Conservation (phyloP, 2,113 vertebrate species). For the Scartelaos histophorus region DNA sequence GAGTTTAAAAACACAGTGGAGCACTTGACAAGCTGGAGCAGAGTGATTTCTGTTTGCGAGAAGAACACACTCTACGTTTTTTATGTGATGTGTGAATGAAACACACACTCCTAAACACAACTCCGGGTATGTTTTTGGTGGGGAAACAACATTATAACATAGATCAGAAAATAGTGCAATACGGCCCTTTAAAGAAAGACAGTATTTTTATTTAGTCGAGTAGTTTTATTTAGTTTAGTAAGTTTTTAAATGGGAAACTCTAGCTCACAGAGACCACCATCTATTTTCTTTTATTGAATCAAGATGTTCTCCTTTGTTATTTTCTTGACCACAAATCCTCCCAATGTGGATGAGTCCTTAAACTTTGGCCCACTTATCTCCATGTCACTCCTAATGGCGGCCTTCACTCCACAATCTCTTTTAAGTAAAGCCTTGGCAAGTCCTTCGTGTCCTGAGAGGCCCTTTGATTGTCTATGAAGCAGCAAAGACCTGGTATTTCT, state of each 20-base stretch:
- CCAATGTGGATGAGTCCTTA: not conserved
- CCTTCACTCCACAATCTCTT: not conserved
- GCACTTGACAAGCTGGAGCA: no score
- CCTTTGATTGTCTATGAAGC: slow-evolving; percentile 1
- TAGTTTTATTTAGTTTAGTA: no score
- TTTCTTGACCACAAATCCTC: not conserved
- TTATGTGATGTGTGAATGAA: no score
- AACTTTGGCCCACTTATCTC: not conserved
- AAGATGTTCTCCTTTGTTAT: not conserved
- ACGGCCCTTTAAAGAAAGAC: no score
- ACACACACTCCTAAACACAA: no score
- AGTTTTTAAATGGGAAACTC: not conserved
- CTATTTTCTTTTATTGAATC: not conserved
- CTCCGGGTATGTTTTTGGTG: no score
- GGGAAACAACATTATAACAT: no score
- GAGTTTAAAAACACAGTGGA: no score
- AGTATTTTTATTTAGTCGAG: no score
- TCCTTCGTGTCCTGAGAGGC: not conserved
- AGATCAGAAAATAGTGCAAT: no score
- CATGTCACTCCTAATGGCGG: slow-evolving; percentile 3
- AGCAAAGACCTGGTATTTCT: slow-evolving; percentile 7
- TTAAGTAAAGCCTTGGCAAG: not conserved
- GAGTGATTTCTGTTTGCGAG: no score
- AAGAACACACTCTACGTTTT: no score
- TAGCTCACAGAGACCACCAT: not conserved